Conservation (phyloP, 2,888 invertebrate genomes). For the Priocnemis perturbator region DNA sequence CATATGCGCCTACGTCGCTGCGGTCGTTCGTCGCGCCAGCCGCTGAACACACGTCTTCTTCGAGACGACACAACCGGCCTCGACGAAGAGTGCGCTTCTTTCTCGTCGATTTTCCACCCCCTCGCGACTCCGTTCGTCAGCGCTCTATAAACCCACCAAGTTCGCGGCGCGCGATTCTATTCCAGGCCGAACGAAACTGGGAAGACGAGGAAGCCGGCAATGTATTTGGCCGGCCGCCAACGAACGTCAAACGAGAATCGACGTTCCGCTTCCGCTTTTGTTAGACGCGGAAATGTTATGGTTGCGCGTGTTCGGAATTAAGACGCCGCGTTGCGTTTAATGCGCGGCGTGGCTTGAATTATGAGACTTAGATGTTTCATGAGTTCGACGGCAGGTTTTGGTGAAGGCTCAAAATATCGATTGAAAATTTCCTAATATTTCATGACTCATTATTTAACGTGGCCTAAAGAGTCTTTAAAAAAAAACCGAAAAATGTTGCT, state of each 20-base stretch:
- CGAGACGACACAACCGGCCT: constrained; percentile 4
- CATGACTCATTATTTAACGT: too few relatives aligned
- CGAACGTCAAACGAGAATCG: too few relatives aligned
- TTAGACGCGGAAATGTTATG: constrained; percentile 4
- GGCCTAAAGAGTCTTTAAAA: too few relatives aligned
- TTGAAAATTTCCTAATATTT: too few relatives aligned
- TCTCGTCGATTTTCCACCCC: neutral
- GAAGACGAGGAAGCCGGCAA: constrained; percentile 1
- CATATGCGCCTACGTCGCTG: too few relatives aligned
- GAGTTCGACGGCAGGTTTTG: too few relatives aligned
- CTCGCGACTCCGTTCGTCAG: neutral
- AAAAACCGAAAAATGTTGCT: too few relatives aligned
- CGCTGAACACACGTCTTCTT: too few relatives aligned
- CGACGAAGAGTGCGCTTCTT: neutral
- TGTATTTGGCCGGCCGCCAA: constrained; percentile 2
- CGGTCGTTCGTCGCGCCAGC: constrained; percentile 15
- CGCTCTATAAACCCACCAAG: neutral
- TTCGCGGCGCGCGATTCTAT: neutral
- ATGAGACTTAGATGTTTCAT: too few relatives aligned
- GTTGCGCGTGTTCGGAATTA: neutral
- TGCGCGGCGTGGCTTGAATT: too few relatives aligned
- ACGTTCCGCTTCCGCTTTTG: constrained; percentile 4
- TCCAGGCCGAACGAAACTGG: neutral
- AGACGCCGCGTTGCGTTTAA: neutral
- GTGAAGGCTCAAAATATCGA: too few relatives aligned